These are phyloP conservation scores for Alauda arvensis DNA, from an alignment of 2,797 vertebrate genomes.

Conservation along the genomic window DNA sequence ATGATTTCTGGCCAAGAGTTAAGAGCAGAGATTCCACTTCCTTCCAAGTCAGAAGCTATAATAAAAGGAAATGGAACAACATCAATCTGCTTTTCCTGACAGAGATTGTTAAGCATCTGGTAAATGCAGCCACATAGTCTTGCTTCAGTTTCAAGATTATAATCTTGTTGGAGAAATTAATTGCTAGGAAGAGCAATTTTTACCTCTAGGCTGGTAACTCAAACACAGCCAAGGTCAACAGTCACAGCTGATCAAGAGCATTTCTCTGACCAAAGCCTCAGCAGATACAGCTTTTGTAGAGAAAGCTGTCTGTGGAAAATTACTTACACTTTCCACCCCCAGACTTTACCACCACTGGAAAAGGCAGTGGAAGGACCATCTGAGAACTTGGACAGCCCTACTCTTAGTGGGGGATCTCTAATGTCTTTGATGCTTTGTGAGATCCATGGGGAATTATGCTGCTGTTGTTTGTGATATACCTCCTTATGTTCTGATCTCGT, in stretches of 20 bases:
- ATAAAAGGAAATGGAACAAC: slow-evolving; percentile 32
- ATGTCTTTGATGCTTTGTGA: background rate
- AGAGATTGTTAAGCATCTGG: background rate
- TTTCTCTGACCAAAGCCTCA: background rate
- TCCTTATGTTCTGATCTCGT: background rate
- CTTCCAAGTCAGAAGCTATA: background rate
- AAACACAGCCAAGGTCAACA: background rate
- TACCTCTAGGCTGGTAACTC: background rate
- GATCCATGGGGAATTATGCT: background rate
- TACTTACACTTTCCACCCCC: background rate
- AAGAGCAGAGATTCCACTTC: slow-evolving; percentile 28
- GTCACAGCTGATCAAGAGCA: background rate
- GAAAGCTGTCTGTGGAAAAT: background rate
- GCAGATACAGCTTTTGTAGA: background rate
- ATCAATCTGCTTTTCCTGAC: background rate
- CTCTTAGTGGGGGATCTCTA: background rate
- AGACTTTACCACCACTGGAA: background rate
- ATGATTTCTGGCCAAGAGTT: background rate
- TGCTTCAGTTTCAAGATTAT: slow-evolving; percentile 3
- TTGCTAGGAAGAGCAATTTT: slow-evolving; percentile 5
- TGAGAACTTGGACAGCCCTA: background rate
- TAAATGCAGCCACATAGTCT: background rate
- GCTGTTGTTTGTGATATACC: background rate
- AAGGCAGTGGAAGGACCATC: background rate
- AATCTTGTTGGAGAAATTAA: background rate